Evolutionary conservation across 2,888 invertebrate species (phyloP), one percentile per base, ranked within the genome.

Genomic region (Acrobasis consociella): DNA sequence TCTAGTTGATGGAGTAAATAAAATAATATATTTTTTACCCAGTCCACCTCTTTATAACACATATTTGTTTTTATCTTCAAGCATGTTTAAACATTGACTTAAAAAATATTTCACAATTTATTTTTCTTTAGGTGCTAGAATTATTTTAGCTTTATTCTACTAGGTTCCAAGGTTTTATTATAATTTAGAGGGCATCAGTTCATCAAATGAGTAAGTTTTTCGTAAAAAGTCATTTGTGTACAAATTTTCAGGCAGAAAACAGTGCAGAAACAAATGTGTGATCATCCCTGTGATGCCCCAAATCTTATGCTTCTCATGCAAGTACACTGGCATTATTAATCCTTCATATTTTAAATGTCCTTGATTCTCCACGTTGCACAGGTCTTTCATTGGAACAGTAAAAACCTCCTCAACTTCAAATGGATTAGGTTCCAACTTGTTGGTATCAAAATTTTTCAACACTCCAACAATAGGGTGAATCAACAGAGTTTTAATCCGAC

Each of bases 211-310:
- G 75, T 73, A 88, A 49, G 71, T 67, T 72, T 79, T 85, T 52
- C 72, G 82, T 63, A 75, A 66, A 74, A 89, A 88, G 58, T 89
- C 82, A 38, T 76, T 73, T 58, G 75, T 70, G 65, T 89, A 90
- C 11, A 78, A 60, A 60, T 78, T 75, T 65, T 74, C 72, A 9
- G 89, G 84, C 56, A 91, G 65, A 66, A 91, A 83, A 65, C 79
- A 76, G 60, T 81, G 74, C 16, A 92, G 72, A 73, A 96, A 95
- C 50, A 95, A 79, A 77, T 97, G 95, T 0, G 97, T 97, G 37
- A 97, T 94, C 50, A 95, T 87, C 0, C 95, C 97, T 0, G 97
- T 97, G 11, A 96, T 91, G 5, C 97, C 97, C 97, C 97, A 97
- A 65, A 97, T 93, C 74, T 93, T 93, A 70, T 94, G 79, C 65